Evolutionary conservation across 92 coral and sea anemone genomes (phyloP).

Genomic region (Siderastrea siderea): DNA sequence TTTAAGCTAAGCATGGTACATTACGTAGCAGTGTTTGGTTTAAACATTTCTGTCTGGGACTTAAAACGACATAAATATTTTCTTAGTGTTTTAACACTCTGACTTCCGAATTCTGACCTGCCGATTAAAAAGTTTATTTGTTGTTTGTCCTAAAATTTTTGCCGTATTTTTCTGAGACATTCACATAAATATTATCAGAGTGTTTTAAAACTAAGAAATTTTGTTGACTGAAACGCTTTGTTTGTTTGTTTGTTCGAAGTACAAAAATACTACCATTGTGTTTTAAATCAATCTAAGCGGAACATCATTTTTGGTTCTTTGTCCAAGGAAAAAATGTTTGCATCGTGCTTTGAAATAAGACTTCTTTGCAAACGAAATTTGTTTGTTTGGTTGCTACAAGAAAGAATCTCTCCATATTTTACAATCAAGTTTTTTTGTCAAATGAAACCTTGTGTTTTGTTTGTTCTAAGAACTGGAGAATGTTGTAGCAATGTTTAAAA

Average conservation of each 20-base stretch:
- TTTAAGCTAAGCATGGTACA: too few species aligned
- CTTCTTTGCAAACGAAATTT: background rate
- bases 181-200: background rate
- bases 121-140: too few species aligned
- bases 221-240: background rate
- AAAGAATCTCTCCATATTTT: too few species aligned
- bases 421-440: too few species aligned
- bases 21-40: background rate
- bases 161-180: background rate
- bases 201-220: background rate
- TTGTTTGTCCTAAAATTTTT: background rate
- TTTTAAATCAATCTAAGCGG: too few species aligned
- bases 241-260: too few species aligned
- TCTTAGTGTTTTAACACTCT: background rate
- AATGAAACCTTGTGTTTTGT: background rate
- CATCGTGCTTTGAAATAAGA: too few species aligned
- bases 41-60: background rate
- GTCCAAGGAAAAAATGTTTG: too few species aligned
- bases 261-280: too few species aligned
- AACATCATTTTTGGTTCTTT: too few species aligned
- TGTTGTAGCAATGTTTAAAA: background rate
- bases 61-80: conserved; percentile 1
- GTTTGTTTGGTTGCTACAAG: background rate
- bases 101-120: background rate
- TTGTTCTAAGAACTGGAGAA: background rate